Base-by-base conservation (phyloP, 2,888 invertebrate genomes). In the Sarcophaga carnaria region DNA sequence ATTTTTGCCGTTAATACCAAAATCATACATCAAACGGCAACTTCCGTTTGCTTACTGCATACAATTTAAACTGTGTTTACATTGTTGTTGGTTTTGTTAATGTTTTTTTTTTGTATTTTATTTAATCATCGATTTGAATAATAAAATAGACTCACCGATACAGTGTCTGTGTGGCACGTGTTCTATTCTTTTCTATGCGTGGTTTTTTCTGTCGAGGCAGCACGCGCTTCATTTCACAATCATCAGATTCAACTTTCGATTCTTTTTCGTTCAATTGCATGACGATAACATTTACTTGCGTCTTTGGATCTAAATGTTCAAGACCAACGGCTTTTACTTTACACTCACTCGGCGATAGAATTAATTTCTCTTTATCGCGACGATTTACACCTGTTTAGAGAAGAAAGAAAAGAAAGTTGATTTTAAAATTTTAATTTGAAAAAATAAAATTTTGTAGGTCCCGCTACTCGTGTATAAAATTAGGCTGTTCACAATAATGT, bases 151-250 rank as follows among this genome's bases (percentile, higher is more conserved):
- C 87, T 86, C 86, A 92, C 92, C 92, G 91, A 86, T 93, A 93
- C 69, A 92, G 90, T 6, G 93, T 92, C 78, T 93, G 93, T 37
- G 93, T 93, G 74, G 90, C 90, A 79, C 92, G 90, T 81, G 92
- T 90, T 80, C 87, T 91, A 45, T 88, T 85, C 54, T 69, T 77
- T 54, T 54, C 3, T 1, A 10, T 59, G 59, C 10, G 49, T 22
- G 11, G 72, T 64, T 54, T 54, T 54, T 60, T 60, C 22, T 67
- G 54, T 25, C 59, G 17, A 54, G 83, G 63, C 60, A 25, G 22
- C 47, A 64, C 4, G 12, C 54, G 54, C 60, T 45, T 71, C 14
- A 66, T 11, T 14, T 17, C 17, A 71, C 62, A 59, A 22, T 86
- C 62, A 45, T 5, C 81, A 17, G 12, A 12, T 14, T 54, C 54